Percentiles rank a stretch among this genome's conserved stretches.
These are phyloP conservation scores for Spodoptera picta DNA, from an alignment of 2,888 invertebrate species.

Conservation along the genomic window DNA sequence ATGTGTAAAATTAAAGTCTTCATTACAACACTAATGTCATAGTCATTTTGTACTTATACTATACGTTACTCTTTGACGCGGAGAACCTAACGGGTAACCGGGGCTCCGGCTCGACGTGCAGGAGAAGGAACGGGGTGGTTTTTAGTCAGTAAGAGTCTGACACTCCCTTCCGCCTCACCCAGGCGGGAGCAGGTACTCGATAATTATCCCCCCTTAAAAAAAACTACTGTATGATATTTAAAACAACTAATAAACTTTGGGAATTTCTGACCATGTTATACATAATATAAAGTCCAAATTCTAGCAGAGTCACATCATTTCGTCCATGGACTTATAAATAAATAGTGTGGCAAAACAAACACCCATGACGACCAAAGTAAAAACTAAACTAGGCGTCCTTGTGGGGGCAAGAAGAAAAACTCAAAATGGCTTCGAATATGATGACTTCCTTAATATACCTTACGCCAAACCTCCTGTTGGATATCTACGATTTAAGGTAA, in stretches of 20 bases:
- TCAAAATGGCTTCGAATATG: slow-evolving; percentile 74
- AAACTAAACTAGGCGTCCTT: slow-evolving; percentile 29
- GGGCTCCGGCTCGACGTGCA: too few relatives aligned
- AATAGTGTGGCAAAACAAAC: not conserved
- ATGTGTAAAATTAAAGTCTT: too few relatives aligned
- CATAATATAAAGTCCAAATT: slow-evolving; percentile 18
- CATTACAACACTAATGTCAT: too few relatives aligned
- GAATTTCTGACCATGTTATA: slow-evolving; percentile 9
- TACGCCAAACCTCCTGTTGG: slow-evolving; percentile 88
- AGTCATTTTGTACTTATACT: too few relatives aligned
- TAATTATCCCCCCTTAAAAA: too few relatives aligned
- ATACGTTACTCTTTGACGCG: not conserved
- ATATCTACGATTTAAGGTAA: slow-evolving; percentile 72
- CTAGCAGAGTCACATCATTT: slow-evolving; percentile 7
- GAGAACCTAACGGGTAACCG: too few relatives aligned
- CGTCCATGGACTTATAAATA: not conserved
- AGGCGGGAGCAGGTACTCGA: too few relatives aligned
- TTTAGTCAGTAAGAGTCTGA: too few relatives aligned
- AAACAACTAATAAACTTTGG: slow-evolving; percentile 12
- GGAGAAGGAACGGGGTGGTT: too few relatives aligned
- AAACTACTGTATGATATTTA: too few relatives aligned
- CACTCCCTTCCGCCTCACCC: too few relatives aligned
- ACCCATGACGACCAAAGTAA: slow-evolving; percentile 32
- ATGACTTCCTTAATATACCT: slow-evolving; percentile 83
- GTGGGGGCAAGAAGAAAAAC: slow-evolving; percentile 56